Evolutionary conservation across 2,113 vertebrate genomes (phyloP).

Genomic region (Halichoerus grypus): DNA sequence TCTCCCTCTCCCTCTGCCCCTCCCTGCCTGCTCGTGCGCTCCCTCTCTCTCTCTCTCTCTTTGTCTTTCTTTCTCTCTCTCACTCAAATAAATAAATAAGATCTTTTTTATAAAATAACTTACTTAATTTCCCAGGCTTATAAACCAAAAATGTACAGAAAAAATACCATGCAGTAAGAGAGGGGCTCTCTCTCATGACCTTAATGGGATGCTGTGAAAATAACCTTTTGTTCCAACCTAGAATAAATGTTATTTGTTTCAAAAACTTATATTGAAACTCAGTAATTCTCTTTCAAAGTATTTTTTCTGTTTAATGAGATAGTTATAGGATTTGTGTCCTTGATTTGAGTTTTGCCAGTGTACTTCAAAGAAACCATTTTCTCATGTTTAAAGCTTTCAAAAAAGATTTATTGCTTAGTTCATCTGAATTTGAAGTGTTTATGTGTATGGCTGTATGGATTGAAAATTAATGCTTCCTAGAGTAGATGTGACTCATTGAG

Average conservation of each 20-base stretch:
- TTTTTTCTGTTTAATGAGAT: background rate
- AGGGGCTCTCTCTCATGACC: background rate
- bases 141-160: background rate
- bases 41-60: too few relatives aligned
- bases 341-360: background rate
- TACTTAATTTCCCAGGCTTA: background rate
- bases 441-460: background rate
- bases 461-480: background rate
- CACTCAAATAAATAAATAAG: background rate
- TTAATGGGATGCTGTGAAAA: background rate
- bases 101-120: background rate
- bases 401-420: background rate
- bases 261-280: constrained; percentile 41
- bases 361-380: background rate
- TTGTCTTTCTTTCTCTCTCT: background rate
- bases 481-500: background rate
- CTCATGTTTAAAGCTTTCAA: background rate
- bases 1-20: background rate
- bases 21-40: background rate
- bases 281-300: constrained; percentile 25
- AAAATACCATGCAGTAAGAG: background rate
- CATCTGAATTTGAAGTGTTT: background rate
- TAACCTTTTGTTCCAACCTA: background rate
- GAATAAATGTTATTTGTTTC: background rate
- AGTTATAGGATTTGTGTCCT: background rate